These are phyloP conservation scores for Anastatus disparis DNA, from an alignment of 1,140 invertebrate genomes.

Conservation along the genomic window DNA sequence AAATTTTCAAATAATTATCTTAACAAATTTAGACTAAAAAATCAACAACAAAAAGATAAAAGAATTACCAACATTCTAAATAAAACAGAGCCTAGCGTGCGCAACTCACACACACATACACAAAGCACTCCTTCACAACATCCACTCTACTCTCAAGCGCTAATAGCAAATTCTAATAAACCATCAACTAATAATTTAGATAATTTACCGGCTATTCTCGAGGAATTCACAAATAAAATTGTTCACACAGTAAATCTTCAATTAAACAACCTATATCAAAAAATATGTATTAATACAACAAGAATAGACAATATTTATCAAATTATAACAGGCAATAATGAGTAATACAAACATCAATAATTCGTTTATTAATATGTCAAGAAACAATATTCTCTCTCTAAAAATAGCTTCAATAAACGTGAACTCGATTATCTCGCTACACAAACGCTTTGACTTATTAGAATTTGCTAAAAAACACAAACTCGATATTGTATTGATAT, in stretches of 20 bases:
- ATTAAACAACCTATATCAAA: too few species aligned
- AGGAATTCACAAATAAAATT: too few species aligned
- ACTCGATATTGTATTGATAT: background rate
- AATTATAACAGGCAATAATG: too few species aligned
- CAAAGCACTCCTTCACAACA: too few species aligned
- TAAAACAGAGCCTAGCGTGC: background rate
- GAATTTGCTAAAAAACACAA: background rate
- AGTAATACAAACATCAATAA: background rate
- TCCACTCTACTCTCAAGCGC: too few species aligned
- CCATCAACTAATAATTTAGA: too few species aligned
- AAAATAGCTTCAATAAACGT: slow-evolving; percentile 1
- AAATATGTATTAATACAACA: too few species aligned
- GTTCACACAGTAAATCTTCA: too few species aligned
- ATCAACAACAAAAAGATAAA: background rate
- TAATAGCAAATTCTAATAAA: too few species aligned
- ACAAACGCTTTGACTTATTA: background rate
- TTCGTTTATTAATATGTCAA: background rate
- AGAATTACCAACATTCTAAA: background rate
- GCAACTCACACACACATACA: too few species aligned
- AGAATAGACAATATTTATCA: too few species aligned
- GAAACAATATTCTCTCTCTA: background rate
- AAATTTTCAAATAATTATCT: background rate
- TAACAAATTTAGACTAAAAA: background rate
- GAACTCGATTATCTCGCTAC: background rate
- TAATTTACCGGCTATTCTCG: too few species aligned